These are phyloP conservation scores for Micrasema longulum DNA, from an alignment of 1,140 invertebrate species.

Conservation along the genomic window DNA sequence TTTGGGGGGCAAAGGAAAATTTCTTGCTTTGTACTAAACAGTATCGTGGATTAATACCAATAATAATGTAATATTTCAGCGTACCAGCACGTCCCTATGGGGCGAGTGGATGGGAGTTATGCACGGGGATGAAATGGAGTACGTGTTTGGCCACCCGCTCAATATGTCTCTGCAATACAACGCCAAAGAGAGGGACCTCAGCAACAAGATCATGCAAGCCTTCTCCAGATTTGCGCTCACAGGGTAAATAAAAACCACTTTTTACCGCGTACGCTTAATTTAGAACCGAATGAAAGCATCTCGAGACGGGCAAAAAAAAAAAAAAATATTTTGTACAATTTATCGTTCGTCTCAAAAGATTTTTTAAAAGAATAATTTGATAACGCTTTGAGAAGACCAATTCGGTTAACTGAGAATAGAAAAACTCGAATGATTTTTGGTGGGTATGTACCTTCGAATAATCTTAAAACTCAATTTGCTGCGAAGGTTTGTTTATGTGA, in stretches of 20 bases:
- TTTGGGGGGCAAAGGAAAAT: neutral
- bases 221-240: slow-evolving; percentile 88
- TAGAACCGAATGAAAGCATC: too few relatives aligned
- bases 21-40: neutral
- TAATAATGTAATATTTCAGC: slow-evolving; percentile 71
- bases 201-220: slow-evolving; percentile 85
- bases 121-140: slow-evolving; percentile 97
- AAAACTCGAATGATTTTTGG: too few relatives aligned
- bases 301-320: too few relatives aligned
- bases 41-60: neutral
- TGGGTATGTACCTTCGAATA: too few relatives aligned
- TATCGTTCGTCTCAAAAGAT: too few relatives aligned
- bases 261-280: neutral
- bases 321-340: too few relatives aligned
- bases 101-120: slow-evolving; percentile 98
- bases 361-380: too few relatives aligned
- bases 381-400: too few relatives aligned
- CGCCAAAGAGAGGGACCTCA: slow-evolving; percentile 84
- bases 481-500: too few relatives aligned
- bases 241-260: slow-evolving; percentile 67
- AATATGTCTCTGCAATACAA: slow-evolving; percentile 87
- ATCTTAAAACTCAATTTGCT: too few relatives aligned
- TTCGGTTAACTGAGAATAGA: too few relatives aligned
- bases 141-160: slow-evolving; percentile 93
- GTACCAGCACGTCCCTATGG: slow-evolving; percentile 90